Evolutionary conservation across 2,888 invertebrate genomes (phyloP).

Genomic region (Entomobrya multifasciata): DNA sequence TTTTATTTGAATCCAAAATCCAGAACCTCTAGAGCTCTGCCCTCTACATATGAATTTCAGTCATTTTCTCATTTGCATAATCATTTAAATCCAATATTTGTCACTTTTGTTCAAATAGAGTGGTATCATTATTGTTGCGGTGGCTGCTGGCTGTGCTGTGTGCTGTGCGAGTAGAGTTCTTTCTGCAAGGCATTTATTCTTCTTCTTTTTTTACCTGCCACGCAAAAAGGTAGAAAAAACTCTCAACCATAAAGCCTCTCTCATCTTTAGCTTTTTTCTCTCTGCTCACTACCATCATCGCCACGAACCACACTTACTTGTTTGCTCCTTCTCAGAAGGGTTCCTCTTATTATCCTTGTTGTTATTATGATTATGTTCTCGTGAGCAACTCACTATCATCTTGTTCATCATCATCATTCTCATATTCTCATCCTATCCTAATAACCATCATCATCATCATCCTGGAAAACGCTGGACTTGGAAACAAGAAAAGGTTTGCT

Average conservation of each 20-base stretch:
- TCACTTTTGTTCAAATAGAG: constrained; percentile 65
- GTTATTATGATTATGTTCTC: constrained; percentile 66
- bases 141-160: background rate
- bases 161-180: background rate
- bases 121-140: constrained; percentile 51
- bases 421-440: constrained; percentile 24
- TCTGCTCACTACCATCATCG: constrained; percentile 1
- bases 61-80: constrained; percentile 66
- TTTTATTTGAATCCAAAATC: constrained; percentile 30
- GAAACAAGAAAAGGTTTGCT: constrained; percentile 17
- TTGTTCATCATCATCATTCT: constrained; percentile 51
- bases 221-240: constrained; percentile 39
- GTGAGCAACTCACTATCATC: constrained; percentile 67
- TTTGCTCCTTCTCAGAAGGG: constrained; percentile 66
- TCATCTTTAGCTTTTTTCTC: no score
- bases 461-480: constrained; percentile 25
- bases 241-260: no score
- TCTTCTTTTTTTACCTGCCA: no score
- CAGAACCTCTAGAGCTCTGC: constrained; percentile 7
- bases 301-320: no score
- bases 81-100: constrained; percentile 71
- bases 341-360: constrained; percentile 66
- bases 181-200: no score
- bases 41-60: constrained; percentile 36
- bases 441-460: constrained; percentile 58